Base-by-base conservation (phyloP, 1,140 invertebrate species). In the Caenorhabditis remanei region DNA sequence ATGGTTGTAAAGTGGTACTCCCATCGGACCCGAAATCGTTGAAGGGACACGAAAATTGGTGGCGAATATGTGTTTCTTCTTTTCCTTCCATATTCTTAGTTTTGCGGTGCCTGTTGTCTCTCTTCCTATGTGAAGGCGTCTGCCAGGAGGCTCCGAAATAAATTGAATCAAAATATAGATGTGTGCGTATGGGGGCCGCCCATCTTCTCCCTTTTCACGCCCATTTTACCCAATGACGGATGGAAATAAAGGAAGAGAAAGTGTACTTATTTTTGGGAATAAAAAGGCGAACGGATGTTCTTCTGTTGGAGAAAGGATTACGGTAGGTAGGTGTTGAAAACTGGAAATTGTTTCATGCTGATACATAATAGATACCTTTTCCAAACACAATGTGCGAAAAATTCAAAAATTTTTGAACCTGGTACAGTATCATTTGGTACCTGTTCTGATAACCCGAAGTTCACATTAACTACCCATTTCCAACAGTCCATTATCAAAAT, bases 121-220 rank as follows among this genome's bases (percentile, higher is more conserved):
- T 24, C 71, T 24, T 9, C 19, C 24, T 75, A 11, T 79, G 46
- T 79, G 46, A 50, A 79, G 46, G 32, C 43, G 46, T 50, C 71
- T 71, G 65, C 43, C 46, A 53, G 71, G 46, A 79, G 71, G 71
- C 71, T 79, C n/a, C 21, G 71, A 79, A 79, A 79, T 79, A 79
- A 79, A 79, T 79, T 79, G 71, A 79, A 79, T 79, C 71, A 79
- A 79, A 79, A 79, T 79, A 79, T 79, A 79, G 71, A 79, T 79
- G 71, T 79, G 71, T 79, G 41, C 24, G 63, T 21, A 8, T 61
- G 65, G 43, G 65, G 32, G 32, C 71, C 71, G 71, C 71, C 46
- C 71, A 48, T 79, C 71, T 79, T 50, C 46, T 24, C 71, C 13
- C 41, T 71, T 53, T 53, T 71, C 40, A 71, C 65, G 41, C 65